Conservation (phyloP, 2,797 vertebrate genomes). For the Sciaenops ocellatus region DNA sequence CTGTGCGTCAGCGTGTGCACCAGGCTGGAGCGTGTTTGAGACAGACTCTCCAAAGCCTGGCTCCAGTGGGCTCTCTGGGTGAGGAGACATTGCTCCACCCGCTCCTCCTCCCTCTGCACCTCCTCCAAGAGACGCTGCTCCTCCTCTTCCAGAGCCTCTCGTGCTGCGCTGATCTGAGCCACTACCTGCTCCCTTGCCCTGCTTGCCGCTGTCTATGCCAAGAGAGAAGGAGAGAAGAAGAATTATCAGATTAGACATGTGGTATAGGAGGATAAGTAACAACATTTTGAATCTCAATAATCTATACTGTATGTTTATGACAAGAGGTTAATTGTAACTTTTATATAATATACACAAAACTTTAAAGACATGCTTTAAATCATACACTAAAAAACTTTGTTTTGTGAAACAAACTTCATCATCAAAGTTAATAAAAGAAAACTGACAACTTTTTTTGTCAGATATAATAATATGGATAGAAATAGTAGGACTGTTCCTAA, state of each 20-base stretch:
- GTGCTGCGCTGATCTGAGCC: constrained; percentile 87
- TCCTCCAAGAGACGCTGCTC: constrained; percentile 93
- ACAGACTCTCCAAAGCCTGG: constrained; percentile 86
- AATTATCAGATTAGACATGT: neutral
- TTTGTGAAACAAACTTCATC: too few species aligned
- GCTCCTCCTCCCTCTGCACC: constrained; percentile 92
- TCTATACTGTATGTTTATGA: neutral
- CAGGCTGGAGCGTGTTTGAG: constrained; percentile 87
- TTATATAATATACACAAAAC: neutral
- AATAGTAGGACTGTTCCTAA: neutral
- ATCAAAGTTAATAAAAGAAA: neutral
- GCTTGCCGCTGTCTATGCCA: constrained; percentile 83
- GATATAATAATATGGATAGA: too few species aligned
- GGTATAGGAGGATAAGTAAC: neutral
- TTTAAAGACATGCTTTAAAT: neutral
- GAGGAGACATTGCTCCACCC: constrained; percentile 93
- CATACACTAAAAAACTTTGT: neutral
- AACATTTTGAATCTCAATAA: neutral
- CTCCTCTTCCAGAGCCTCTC: constrained; percentile 90
- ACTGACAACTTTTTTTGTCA: too few species aligned
- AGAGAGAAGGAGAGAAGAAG: neutral
- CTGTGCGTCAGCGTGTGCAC: constrained; percentile 90
- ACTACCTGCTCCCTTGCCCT: constrained; percentile 88
- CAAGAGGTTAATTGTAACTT: neutral
- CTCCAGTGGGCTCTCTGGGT: constrained; percentile 93